Conservation (phyloP, 2,888 invertebrate genomes). For the Drosophila cognata region DNA sequence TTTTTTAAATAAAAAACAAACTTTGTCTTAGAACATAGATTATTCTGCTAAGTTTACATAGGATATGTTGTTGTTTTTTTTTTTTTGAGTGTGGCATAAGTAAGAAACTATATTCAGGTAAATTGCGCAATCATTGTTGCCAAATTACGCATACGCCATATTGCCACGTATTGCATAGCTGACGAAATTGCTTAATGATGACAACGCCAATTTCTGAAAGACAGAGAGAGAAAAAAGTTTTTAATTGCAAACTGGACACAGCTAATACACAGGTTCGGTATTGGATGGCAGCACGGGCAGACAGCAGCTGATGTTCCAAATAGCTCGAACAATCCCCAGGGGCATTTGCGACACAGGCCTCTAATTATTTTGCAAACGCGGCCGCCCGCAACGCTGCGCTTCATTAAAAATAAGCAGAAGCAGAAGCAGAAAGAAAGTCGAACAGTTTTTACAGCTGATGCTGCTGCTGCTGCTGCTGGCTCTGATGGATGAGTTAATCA, state of each 20-base stretch:
- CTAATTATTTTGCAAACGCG: constrained; percentile 63
- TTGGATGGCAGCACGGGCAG: not conserved
- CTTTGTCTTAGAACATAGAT: not conserved
- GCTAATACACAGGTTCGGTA: not conserved
- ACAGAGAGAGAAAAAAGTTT: constrained; percentile 28
- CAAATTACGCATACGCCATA: constrained; percentile 58
- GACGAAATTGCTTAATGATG: constrained; percentile 56
- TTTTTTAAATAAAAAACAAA: not conserved
- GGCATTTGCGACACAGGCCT: constrained; percentile 37
- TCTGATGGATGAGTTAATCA: constrained; percentile 78
- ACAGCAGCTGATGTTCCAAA: not conserved
- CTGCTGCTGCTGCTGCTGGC: constrained; percentile 4
- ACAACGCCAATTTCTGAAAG: constrained; percentile 36
- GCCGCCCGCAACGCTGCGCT: constrained; percentile 58
- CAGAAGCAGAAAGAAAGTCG: constrained; percentile 10
- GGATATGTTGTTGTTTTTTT: not conserved
- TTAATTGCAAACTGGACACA: constrained; percentile 54
- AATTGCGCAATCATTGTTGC: constrained; percentile 52
- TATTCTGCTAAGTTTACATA: not conserved
- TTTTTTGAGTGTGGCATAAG: constrained; percentile 6
- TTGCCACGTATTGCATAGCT: constrained; percentile 20
- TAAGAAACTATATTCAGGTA: not conserved
- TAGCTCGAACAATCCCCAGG: constrained; percentile 11
- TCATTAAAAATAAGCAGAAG: constrained; percentile 59
- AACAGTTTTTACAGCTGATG: constrained; percentile 24